Base-by-base conservation (phyloP, 2,797 vertebrate species). In the Uromys caudimaculatus region DNA sequence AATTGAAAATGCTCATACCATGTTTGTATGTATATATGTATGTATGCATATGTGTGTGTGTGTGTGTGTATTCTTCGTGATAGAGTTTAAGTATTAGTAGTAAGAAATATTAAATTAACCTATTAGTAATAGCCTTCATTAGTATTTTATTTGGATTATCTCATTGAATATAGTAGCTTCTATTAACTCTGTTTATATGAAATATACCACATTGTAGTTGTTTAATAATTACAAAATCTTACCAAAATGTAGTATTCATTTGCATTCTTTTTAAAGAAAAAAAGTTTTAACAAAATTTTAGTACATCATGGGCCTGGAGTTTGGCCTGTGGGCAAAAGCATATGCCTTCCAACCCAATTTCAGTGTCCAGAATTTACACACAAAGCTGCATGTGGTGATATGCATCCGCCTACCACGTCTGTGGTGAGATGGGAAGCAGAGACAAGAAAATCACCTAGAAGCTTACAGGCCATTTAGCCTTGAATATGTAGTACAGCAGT, bases 101-200 rank as follows among this genome's bases (percentile, higher is more conserved):
- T 67, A 79, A 64, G 27, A 92, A 79, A 54, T 83, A 93, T 85
- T 90, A 69, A 89, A 32, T 93, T 93, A 91, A 44, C 47, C 35
- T 84, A 29, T 6, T 83, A 29, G 47, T 50, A 95, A 89, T 81
- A 89, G 35, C 10, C 52, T 73, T 73, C 47, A 71, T 44, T 71
- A 58, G 4, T 12, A 52, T 14, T 89, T 93, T 64, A 54, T 77
- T 24, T 56, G 32, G 38, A 67, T 77, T 85, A 50, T 71, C 44
- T 96, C n/a, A 91, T 82, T 95, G 54, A 93, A 69, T 89, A 17
- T 11, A 82, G 1, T 21, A 52, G 27, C 38, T 3, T 75, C 17
- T 56, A 47, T 89, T 75, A 52, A 52, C 6, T 11, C 11, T 44
- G 52, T 87, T 94, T 92, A 69, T 84, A 50, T 79, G 44, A 90